These are phyloP conservation scores for Progne subis DNA, from an alignment of 2,113 vertebrate genomes.

Conservation along the genomic window DNA sequence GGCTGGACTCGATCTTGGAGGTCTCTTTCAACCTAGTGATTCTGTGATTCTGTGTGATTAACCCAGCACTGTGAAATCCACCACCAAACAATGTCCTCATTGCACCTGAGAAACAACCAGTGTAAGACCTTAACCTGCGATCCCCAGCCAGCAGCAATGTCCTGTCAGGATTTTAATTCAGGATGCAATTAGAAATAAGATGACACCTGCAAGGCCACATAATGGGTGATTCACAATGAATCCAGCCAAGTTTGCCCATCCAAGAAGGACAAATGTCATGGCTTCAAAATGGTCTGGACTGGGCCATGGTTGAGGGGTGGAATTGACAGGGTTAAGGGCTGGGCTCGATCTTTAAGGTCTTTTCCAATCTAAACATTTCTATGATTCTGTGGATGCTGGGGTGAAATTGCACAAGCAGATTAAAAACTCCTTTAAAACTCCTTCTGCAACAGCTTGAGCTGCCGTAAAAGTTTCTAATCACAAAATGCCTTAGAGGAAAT, in stretches of 20 bases:
- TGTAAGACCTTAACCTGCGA: not conserved
- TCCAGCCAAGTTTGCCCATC: not conserved
- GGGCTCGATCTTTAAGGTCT: not conserved
- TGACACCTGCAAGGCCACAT: not conserved
- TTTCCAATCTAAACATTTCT: not conserved
- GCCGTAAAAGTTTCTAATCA: not conserved
- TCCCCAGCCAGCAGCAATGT: not conserved
- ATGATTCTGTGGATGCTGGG: not conserved
- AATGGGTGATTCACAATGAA: not conserved
- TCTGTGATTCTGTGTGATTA: not conserved
- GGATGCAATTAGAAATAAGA: not conserved
- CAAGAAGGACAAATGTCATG: not conserved
- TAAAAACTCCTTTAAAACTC: not conserved
- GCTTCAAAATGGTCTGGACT: not conserved
- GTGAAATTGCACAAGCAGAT: not conserved
- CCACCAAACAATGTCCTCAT: not conserved
- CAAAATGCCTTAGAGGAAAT: not conserved
- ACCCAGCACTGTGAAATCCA: not conserved
- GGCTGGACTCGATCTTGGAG: not conserved
- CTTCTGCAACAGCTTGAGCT: not conserved
- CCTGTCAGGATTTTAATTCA: not conserved
- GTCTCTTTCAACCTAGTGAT: rapidly evolving
- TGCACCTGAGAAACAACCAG: not conserved
- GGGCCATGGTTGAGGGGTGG: not conserved
- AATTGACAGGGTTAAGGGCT: not conserved